Conservation (phyloP, 2,797 vertebrate species). For the Pygocentrus nattereri region DNA sequence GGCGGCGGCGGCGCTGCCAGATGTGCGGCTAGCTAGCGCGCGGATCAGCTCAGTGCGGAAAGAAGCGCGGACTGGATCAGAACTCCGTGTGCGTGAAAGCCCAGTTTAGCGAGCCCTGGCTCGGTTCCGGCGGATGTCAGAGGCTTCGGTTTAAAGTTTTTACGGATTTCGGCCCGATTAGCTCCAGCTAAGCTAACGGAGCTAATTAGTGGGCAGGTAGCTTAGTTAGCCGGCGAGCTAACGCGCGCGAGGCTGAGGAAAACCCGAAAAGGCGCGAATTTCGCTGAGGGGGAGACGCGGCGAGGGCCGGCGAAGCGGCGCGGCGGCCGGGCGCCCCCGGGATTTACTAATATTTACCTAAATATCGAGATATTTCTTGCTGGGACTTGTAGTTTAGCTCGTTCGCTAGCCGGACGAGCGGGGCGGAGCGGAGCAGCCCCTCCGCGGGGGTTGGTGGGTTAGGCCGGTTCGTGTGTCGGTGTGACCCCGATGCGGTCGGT, state of each 20-base stretch:
- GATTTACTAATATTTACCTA: no score
- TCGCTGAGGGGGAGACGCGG: no score
- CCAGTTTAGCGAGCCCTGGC: not conserved
- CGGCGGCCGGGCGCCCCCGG: no score
- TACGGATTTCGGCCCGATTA: constrained; percentile 25
- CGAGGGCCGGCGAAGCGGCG: no score
- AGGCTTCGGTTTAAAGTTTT: not conserved
- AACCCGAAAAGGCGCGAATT: not conserved
- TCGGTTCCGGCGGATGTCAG: not conserved
- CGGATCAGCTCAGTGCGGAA: not conserved
- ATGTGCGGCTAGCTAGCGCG: constrained; percentile 61
- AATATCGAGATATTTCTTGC: not conserved
- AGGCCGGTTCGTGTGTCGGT: not conserved
- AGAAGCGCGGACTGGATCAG: not conserved
- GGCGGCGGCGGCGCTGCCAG: constrained; percentile 70
- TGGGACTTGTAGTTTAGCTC: not conserved
- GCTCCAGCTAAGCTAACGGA: constrained; percentile 39
- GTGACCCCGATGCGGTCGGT: constrained; percentile 86
- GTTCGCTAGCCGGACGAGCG: not conserved
- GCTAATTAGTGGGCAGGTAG: not conserved
- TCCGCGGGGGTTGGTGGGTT: not conserved
- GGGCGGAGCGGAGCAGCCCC: not conserved
- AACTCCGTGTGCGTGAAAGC: not conserved
- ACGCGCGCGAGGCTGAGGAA: not conserved
- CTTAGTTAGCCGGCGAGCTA: constrained; percentile 6